Percentiles rank a stretch among this genome's conserved stretches.
phyloP scores from a whole-genome alignment of 2,797 vertebrate genomes.

The Leptodactylus fallax region DNA sequence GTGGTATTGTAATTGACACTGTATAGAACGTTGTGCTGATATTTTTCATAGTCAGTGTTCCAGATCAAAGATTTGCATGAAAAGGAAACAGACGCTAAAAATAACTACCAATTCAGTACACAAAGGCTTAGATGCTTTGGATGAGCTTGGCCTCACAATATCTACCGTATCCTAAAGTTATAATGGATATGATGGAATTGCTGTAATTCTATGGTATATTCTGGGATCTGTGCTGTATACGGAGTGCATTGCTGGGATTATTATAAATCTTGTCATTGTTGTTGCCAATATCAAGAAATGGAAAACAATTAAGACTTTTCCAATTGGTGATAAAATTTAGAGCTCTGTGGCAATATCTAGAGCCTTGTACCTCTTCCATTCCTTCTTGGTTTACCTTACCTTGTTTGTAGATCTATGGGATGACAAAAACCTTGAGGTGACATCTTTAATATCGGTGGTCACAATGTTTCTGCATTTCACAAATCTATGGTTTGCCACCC shows the following conservation, averaged over 20 bases:
- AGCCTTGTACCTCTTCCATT: too few relatives aligned
- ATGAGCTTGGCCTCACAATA: background rate
- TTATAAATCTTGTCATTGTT: background rate
- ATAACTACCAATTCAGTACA: background rate
- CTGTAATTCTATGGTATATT: background rate
- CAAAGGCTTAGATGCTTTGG: background rate
- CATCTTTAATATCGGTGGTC: background rate
- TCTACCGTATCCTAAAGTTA: background rate
- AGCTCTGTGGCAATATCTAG: background rate
- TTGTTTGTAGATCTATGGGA: background rate
- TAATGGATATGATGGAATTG: background rate
- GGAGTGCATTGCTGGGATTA: background rate
- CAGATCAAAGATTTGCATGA: background rate
- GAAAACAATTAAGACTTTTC: background rate
- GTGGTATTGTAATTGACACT: too few relatives aligned
- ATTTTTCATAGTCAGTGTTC: background rate
- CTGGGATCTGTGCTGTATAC: background rate
- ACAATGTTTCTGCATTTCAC: background rate
- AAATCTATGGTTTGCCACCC: slow-evolving; percentile 58
- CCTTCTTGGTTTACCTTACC: too few relatives aligned
- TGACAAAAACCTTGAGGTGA: background rate
- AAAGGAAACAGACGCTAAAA: background rate
- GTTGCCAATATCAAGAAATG: background rate
- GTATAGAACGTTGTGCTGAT: background rate
- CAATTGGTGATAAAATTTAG: background rate